Conservation (phyloP, 1,140 invertebrate genomes). For the Stegodyphus mimosarum region DNA sequence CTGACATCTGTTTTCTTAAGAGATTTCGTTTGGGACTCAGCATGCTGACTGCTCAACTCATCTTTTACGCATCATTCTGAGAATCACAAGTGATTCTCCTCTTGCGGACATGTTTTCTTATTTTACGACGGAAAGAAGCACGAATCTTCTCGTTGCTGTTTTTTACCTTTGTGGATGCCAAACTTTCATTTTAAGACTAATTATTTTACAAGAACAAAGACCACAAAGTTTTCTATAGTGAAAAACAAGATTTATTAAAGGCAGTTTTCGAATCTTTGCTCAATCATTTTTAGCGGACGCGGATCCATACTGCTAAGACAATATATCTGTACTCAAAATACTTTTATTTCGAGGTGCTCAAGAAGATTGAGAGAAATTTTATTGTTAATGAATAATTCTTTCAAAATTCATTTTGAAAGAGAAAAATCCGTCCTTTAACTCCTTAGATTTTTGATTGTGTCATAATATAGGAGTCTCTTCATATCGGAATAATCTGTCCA, state of each 20-base stretch:
- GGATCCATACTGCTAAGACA: neutral
- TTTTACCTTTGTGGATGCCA: conserved; percentile 11
- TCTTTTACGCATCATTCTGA: no score
- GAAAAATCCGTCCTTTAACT: no score
- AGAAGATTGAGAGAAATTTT: neutral
- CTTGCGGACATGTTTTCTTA: neutral
- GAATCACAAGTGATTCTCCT: no score
- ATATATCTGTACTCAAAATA: neutral
- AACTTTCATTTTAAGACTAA: conserved; percentile 17
- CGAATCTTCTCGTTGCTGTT: neutral
- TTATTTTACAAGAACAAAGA: neutral
- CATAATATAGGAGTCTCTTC: no score
- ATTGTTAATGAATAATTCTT: neutral
- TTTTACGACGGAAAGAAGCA: neutral
- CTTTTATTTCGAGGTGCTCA: conserved; percentile 4
- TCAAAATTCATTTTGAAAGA: no score
- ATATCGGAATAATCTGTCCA: no score
- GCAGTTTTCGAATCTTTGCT: conserved; percentile 37
- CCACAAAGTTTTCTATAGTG: neutral
- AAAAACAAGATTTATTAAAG: conserved; percentile 2
- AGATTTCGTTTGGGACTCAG: neutral
- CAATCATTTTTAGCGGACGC: conserved; percentile 10
- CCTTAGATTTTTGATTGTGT: no score
- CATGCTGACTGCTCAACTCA: no score
- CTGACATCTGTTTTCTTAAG: neutral